Evolutionary conservation across 2,888 invertebrate species (phyloP), one percentile per base, ranked within the genome.

Genomic region (Pyrgus malvae): DNA sequence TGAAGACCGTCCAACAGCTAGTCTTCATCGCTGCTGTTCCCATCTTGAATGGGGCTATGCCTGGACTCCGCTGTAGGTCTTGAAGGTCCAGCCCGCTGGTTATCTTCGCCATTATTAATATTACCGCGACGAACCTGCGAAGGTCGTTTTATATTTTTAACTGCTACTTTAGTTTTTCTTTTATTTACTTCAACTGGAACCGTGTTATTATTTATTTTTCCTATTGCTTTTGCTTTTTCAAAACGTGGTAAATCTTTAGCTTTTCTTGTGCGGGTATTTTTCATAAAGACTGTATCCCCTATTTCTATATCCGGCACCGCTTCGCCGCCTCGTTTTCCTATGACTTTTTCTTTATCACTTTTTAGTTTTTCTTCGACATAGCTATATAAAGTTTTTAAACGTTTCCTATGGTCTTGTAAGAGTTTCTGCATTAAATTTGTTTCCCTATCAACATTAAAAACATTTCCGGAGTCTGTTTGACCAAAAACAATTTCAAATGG

Each of bases 211-310:
- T 33, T 27, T 29, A 48, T 29, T 31, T 57, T 45, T 1, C 64
- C 61, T 51, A 38, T 56, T 3, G 61, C 64, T 44, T 54, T 45
- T 2, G 63, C 65, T 31, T 64, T 60, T 33, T 63, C 59, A n/a
- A 58, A 66, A 4, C 66, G 51, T 2, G 66, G 62, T 37, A 56
- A 12, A 25, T 66, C 51, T 29, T 67, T 63, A 5, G 61, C 60
- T 44, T 61, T 60, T 17, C 63, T 50, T 3, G 55, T 61, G n/a
- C 59, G 44, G 12, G 60, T 61, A 16, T 46, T 58, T 59, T 63
- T 66, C 56, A 62, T 60, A 42, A 56, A 66, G 12, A 63, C 42
- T 7, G 7, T 23, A 23, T 23, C 23, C 5, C 23, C 23, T 23
- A 23, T 7, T 6, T 23, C 23, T 23, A 23, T 7, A 7, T 23